Evolutionary conservation across 2,113 vertebrate genomes (phyloP), one percentile per base, ranked within the genome.

Genomic region (Alexandromys fortis): DNA sequence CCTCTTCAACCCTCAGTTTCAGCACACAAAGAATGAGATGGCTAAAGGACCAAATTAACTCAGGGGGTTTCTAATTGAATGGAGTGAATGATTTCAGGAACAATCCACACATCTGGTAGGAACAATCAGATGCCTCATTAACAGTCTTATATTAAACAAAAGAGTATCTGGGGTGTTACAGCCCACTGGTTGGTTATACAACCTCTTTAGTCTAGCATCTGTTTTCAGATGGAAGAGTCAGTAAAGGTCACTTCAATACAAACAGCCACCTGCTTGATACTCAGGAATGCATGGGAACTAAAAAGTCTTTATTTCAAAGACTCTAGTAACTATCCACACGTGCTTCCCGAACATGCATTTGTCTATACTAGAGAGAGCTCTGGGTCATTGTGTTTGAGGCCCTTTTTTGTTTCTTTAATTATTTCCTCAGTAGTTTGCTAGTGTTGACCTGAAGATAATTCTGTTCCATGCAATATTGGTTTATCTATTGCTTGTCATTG

Each of bases 61-160:
- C 82, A 95, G 89, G 76, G 95, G 89, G 58, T 52, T 92, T 88
- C 86, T 58, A 91, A 72, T 42, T 96, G 89, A 97, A 92, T 86
- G 13, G 75, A 94, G 65, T 95, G 91, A 97, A 93, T 96, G 94
- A 95, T 94, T 96, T 96, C 94, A 92, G 58, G 73, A 96, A 96
- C 94, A 95, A 96, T 96, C 49, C 81, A 81, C 72, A 92, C 89
- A 95, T 91, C 91, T 96, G 86, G 91, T 47, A 86, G 93, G 86
- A 91, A 82, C 67, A 76, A 90, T 92, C 49, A 91, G 93, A 94
- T 65, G 67, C 77, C 55, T 95, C 86, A 72, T 97, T 95, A 96
- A 88, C 86, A 96, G 88, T 87, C 68, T 79, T 47, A 4, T 95
- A 86, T 89, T 89, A 91, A 96, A 96, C 89, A 92, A 96, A 97